A percentile compares a stretch with the other conserved stretches of the same genome.
phyloP scores from a whole-genome alignment of 2,113 vertebrate genomes.

The Pelobates fuscus region DNA sequence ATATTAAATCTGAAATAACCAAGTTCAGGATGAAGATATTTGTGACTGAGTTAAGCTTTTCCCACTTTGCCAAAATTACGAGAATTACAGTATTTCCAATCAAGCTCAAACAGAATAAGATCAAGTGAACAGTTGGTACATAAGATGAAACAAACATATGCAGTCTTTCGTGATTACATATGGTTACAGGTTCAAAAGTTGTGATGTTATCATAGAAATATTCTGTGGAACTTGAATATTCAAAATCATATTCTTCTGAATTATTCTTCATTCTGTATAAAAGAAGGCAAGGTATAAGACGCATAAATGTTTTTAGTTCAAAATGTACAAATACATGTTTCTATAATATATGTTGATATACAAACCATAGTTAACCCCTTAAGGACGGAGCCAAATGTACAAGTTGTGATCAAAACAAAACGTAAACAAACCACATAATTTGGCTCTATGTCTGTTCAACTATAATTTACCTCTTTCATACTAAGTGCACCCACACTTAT shows the following conservation, averaged over 20 bases:
- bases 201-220: neutral
- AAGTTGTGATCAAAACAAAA: no score
- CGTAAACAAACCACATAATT: no score
- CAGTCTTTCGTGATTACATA: conserved; percentile 33
- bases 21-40: conserved; percentile 76
- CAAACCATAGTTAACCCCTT: no score
- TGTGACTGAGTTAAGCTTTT: conserved; percentile 68
- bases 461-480: no score
- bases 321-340: no score
- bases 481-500: no score
- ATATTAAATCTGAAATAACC: conserved; percentile 72
- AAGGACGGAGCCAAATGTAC: no score
- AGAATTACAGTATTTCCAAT: conserved; percentile 71
- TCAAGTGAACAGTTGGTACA: conserved; percentile 64
- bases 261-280: neutral
- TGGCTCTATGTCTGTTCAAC: no score
- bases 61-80: conserved; percentile 68
- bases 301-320: no score
- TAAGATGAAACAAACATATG: conserved; percentile 54
- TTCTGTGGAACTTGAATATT: neutral
- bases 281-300: no score
- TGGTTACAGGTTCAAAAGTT: neutral
- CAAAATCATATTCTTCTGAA: neutral
- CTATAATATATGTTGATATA: no score
- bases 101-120: conserved; percentile 68